These are phyloP conservation scores for Osmoderma eremita DNA, from an alignment of 2,888 invertebrate species.

Conservation along the genomic window DNA sequence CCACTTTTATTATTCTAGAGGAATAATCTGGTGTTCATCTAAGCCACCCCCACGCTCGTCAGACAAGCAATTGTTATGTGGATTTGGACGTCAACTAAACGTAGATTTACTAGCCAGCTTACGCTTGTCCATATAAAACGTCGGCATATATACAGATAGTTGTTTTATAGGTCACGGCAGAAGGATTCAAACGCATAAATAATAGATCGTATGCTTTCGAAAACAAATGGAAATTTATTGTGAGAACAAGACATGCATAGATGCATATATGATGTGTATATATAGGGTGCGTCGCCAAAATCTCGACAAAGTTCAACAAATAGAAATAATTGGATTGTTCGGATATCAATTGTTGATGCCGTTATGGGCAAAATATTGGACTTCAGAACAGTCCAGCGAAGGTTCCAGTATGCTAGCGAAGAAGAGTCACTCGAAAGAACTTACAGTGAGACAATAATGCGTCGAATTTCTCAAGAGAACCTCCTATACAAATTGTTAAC, in stretches of 20 bases:
- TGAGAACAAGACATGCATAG: constrained; percentile 4
- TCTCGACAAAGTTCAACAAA: too few relatives aligned
- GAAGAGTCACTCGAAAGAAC: too few relatives aligned
- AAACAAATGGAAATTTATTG: constrained; percentile 32
- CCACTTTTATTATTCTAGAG: constrained; percentile 18
- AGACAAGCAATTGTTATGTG: constrained; percentile 44
- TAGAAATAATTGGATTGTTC: too few relatives aligned
- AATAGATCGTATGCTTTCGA: constrained; percentile 23
- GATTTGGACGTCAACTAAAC: constrained; percentile 45
- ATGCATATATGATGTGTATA: too few relatives aligned
- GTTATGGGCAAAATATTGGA: too few relatives aligned
- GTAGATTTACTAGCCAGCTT: constrained; percentile 44
- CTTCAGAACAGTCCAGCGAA: too few relatives aligned
- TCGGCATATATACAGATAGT: constrained; percentile 11
- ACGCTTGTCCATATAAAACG: constrained; percentile 41
- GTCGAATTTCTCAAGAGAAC: too few relatives aligned
- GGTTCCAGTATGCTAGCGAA: too few relatives aligned
- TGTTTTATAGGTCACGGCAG: constrained; percentile 35
- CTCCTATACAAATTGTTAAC: too few relatives aligned
- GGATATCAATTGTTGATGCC: too few relatives aligned
- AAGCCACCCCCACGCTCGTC: constrained; percentile 13
- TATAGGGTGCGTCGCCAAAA: too few relatives aligned
- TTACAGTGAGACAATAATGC: too few relatives aligned
- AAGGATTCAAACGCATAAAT: constrained; percentile 26
- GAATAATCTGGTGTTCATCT: constrained; percentile 30